phyloP scores from a whole-genome alignment of 1,140 invertebrate genomes.

The Polyergus mexicanus region DNA sequence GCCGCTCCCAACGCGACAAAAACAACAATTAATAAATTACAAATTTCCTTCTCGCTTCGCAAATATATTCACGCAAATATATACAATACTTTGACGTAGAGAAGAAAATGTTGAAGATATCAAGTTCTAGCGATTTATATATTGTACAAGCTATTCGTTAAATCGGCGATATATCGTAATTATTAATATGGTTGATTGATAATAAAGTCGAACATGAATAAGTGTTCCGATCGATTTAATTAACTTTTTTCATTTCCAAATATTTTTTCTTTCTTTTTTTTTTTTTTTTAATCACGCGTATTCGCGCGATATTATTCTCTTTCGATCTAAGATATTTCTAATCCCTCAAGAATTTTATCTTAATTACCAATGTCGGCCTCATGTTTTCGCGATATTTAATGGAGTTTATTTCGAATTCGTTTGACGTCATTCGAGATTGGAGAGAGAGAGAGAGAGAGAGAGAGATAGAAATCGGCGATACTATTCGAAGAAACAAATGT shows the following conservation, averaged over 20 bases:
- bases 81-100: too few relatives aligned
- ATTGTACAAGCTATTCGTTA: not conserved
- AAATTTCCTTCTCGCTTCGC: not conserved
- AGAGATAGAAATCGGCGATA: not conserved
- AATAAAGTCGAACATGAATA: not conserved
- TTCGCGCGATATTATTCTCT: not conserved
- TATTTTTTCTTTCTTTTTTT: too few relatives aligned
- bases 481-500: not conserved
- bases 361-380: too few relatives aligned
- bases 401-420: not conserved
- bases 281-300: not conserved
- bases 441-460: too few relatives aligned
- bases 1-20: not conserved
- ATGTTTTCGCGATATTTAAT: not conserved
- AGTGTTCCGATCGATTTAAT: slow-evolving; percentile 22
- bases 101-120: not conserved
- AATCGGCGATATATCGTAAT: not conserved
- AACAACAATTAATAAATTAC: slow-evolving; percentile 29
- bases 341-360: not conserved
- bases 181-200: slow-evolving; percentile 45
- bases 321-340: not conserved
- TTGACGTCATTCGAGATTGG: not conserved
- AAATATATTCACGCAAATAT: not conserved
- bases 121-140: not conserved
- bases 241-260: slow-evolving; percentile 9